phyloP scores from a whole-genome alignment of 2,797 vertebrate genomes.

The Scolopax rusticola region DNA sequence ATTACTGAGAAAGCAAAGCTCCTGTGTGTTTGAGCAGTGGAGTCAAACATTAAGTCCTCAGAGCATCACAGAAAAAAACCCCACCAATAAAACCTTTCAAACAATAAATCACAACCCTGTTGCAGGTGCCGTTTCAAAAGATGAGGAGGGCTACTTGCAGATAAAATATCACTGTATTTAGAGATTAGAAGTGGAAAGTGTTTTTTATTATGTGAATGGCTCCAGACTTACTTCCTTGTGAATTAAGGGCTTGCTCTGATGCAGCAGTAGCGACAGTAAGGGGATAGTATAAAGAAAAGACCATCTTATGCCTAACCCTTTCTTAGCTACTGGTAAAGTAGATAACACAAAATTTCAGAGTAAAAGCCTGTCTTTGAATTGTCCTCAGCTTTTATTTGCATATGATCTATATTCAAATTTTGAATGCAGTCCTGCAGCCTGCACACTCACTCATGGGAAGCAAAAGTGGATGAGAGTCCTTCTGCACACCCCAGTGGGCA shows the following conservation, averaged over 20 bases:
- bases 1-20: constrained; percentile 46
- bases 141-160: not conserved
- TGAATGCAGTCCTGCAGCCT: not conserved
- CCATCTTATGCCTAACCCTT: not conserved
- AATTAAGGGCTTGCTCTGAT: not conserved
- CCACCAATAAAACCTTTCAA: not conserved
- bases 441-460: not conserved
- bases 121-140: not conserved
- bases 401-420: not conserved
- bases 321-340: not conserved
- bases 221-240: not conserved
- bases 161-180: constrained; percentile 21
- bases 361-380: not conserved
- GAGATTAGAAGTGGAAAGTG: not conserved
- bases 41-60: constrained; percentile 10
- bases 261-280: not conserved
- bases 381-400: not conserved
- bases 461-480: not conserved
- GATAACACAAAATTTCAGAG: not conserved
- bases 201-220: not conserved
- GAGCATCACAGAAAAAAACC: not conserved
- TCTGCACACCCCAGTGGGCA: not conserved
- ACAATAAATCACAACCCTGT: constrained; percentile 1
- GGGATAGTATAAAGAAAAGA: not conserved
- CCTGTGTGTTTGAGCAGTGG: not conserved